These are phyloP conservation scores for Drosophila ananassae DNA, from an alignment of 1,140 invertebrate species.

Conservation along the genomic window DNA sequence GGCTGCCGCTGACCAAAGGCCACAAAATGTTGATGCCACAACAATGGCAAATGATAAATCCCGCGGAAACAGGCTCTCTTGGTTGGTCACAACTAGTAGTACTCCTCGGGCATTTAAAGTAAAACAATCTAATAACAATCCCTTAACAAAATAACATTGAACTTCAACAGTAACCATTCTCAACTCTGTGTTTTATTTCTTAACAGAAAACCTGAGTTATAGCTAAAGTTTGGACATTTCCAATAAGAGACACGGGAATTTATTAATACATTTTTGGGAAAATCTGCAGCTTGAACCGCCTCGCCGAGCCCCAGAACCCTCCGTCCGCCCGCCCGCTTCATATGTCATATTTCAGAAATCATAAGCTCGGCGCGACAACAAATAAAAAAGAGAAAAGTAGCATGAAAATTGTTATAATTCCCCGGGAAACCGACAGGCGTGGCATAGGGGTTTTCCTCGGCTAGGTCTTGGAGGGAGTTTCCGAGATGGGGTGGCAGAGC, in stretches of 20 bases:
- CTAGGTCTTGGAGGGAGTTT: background rate
- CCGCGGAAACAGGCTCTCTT: conserved; percentile 20
- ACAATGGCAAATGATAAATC: conserved; percentile 51
- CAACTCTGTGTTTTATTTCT: background rate
- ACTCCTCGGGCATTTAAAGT: no score
- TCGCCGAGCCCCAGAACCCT: conserved; percentile 14
- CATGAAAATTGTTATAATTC: conserved; percentile 82
- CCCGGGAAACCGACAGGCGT: conserved; percentile 50
- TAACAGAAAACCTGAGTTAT: conserved; percentile 4
- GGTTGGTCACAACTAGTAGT: no score
- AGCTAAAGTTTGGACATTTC: conserved; percentile 36
- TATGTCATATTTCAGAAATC: conserved; percentile 80
- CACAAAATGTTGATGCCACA: conserved; percentile 45
- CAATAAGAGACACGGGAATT: conserved; percentile 48
- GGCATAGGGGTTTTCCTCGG: conserved; percentile 1
- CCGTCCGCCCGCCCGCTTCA: conserved; percentile 27
- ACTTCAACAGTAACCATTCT: conserved; percentile 11
- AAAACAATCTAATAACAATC: no score
- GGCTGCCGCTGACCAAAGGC: conserved; percentile 27
- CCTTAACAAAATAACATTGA: no score
- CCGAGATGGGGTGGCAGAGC: conserved; percentile 7
- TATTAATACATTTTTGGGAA: conserved; percentile 71
- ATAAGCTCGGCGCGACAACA: conserved; percentile 79
- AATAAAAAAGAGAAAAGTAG: conserved; percentile 76
- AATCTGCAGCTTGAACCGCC: conserved; percentile 43